Base-by-base conservation (phyloP, 2,888 invertebrate species). In the Euphydryas editha region DNA sequence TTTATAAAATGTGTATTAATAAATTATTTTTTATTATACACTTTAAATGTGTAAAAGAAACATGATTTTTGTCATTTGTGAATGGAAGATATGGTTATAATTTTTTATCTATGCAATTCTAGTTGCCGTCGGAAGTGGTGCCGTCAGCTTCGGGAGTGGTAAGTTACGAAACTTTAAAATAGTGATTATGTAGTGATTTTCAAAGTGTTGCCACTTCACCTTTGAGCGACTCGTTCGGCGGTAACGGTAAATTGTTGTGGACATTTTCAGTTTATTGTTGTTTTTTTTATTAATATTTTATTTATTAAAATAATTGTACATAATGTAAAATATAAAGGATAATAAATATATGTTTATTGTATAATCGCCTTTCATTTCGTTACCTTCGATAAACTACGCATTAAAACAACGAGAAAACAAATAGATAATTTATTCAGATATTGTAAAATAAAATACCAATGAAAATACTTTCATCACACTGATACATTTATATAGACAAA, bases 391-490 rank as follows among this genome's bases (percentile, higher is more conserved):
- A 15, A 54, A 61, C 36, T 56, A 36, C 47, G 8, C 7, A 46
- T 56, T 63, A 73, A 79, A 88, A 82, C 81, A 77, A 66, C 69
- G 80, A 75, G 85, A 90, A n/a, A n/a, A 90, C 77, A 88, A 87
- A 90, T 85, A 88, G 87, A 90, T 82, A 84, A 82, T 91, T 90
- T 92, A 91, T 90, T 92, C 78, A 85, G 88, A 91, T 84, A 87
- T 88, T 88, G 88, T 92, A 90, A 90, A 91, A 75, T 84, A 86
- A 91, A 90, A 88, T 87, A 90, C 78, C 88, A 90, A 86, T 78
- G 84, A 87, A 87, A 85, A 81, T 86, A 85, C 39, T 56, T 78
- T 81, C 75, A 84, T 78, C 83, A 87, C 87, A 86, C 82, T 80
- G 80, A 86, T 83, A 86, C 85, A 86, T 83, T 88, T 85, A 87